A percentile compares a stretch with the other conserved stretches of the same genome.
phyloP scores from a whole-genome alignment of 1,140 invertebrate species.

The Limonius californicus region DNA sequence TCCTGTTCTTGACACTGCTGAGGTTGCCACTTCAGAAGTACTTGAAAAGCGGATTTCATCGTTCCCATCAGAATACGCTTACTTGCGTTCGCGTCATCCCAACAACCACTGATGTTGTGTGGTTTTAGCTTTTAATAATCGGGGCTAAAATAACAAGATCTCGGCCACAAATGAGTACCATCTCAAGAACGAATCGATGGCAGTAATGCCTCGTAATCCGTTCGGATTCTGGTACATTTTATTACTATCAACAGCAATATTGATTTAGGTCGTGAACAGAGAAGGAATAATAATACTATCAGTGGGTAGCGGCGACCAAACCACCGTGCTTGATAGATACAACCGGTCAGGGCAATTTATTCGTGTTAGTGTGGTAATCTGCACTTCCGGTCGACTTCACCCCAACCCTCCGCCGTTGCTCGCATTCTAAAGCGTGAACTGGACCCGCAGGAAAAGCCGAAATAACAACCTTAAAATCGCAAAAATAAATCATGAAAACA shows the following conservation, averaged over 20 bases:
- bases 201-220: background rate
- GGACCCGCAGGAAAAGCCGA: background rate
- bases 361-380: constrained; percentile 36
- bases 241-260: constrained; percentile 4
- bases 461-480: constrained; percentile 2
- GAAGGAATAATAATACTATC: constrained; percentile 10
- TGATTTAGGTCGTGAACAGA: background rate
- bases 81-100: constrained; percentile 19
- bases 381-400: constrained; percentile 36
- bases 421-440: background rate
- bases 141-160: background rate
- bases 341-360: constrained; percentile 30
- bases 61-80: constrained; percentile 25
- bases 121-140: constrained; percentile 15
- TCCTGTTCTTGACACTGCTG: constrained; percentile 17
- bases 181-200: no score
- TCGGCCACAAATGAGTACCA: no score
- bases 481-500: constrained; percentile 11
- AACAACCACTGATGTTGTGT: constrained; percentile 20
- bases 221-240: background rate
- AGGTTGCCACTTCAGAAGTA: constrained; percentile 25
- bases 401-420: constrained; percentile 3
- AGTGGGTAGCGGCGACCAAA: constrained; percentile 9
- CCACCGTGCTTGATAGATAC: constrained; percentile 29
- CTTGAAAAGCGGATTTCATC: constrained; percentile 27